A percentile compares a stretch with the other conserved stretches of the same genome.
Conservation (phyloP, 2,888 invertebrate species). For the Aporophyla nigra region DNA sequence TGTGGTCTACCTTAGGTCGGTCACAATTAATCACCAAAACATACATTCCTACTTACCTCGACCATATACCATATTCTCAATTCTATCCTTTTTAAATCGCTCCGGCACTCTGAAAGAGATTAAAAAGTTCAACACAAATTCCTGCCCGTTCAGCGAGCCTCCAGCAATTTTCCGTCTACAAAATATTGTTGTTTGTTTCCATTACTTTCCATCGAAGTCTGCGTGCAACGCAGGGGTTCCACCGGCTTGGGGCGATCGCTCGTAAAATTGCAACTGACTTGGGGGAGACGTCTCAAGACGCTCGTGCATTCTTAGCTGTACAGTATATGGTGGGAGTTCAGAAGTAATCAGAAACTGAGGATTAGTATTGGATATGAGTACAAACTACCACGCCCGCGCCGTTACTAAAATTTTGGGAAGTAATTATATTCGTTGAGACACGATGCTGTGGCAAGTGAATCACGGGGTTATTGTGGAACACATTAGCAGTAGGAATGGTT, state of each 20-base stretch:
- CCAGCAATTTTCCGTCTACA: slow-evolving; percentile 54
- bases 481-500: background rate
- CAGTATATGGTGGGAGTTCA: slow-evolving; percentile 69
- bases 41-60: background rate
- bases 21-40: background rate
- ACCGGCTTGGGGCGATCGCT: slow-evolving; percentile 81
- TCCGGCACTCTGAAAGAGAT: slow-evolving; percentile 32
- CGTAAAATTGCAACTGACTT: slow-evolving; percentile 89
- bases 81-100: slow-evolving; percentile 6
- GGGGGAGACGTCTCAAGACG: slow-evolving; percentile 89
- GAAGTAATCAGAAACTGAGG: background rate
- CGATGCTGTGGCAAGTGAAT: no score
- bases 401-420: background rate
- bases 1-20: no score
- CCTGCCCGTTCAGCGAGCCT: slow-evolving; percentile 36
- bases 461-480: background rate
- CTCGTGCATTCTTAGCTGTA: slow-evolving; percentile 85
- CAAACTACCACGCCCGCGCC: no score
- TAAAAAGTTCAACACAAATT: slow-evolving; percentile 57
- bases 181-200: slow-evolving; percentile 74
- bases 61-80: background rate
- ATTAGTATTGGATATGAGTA: background rate
- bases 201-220: slow-evolving; percentile 70
- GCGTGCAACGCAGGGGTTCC: slow-evolving; percentile 75
- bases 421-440: background rate